Percentiles rank a stretch among this genome's conserved stretches.
Conservation (phyloP, 2,113 vertebrate species). For the Pipra filicauda region DNA sequence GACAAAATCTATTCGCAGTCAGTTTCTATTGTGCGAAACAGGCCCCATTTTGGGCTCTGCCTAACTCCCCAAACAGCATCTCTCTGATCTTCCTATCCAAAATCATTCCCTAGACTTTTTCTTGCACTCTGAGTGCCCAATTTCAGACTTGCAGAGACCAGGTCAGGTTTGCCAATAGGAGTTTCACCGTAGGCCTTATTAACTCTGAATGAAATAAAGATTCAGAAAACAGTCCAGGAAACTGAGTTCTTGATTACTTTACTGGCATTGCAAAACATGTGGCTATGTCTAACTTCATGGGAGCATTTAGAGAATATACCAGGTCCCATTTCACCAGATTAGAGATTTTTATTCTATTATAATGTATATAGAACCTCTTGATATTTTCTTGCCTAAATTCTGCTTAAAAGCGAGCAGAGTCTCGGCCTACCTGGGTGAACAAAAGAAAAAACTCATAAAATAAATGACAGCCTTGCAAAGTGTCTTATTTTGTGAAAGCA, state of each 20-base stretch:
- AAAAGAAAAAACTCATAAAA: neutral
- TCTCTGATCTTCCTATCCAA: neutral
- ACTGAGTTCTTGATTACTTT: neutral
- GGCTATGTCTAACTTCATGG: neutral
- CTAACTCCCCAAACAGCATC: neutral
- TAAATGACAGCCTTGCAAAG: rapidly evolving
- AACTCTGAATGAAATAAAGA: neutral
- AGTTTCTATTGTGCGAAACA: neutral
- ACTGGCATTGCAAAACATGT: neutral
- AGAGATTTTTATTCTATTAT: neutral
- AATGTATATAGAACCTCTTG: neutral
- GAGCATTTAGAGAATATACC: neutral
- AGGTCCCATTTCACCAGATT: neutral
- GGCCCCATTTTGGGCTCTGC: neutral
- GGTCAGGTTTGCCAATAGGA: neutral
- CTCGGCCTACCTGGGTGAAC: neutral
- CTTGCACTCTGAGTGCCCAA: neutral
- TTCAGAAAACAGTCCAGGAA: neutral
- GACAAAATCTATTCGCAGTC: neutral
- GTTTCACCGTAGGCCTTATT: neutral
- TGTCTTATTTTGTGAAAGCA: neutral
- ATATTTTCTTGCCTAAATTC: neutral
- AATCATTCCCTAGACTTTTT: neutral
- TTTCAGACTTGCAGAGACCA: neutral
- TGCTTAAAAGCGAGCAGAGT: neutral